Evolutionary conservation across 2,888 invertebrate species (phyloP), one percentile per base, ranked within the genome.

Genomic region (Acanthosepion lycidas): DNA sequence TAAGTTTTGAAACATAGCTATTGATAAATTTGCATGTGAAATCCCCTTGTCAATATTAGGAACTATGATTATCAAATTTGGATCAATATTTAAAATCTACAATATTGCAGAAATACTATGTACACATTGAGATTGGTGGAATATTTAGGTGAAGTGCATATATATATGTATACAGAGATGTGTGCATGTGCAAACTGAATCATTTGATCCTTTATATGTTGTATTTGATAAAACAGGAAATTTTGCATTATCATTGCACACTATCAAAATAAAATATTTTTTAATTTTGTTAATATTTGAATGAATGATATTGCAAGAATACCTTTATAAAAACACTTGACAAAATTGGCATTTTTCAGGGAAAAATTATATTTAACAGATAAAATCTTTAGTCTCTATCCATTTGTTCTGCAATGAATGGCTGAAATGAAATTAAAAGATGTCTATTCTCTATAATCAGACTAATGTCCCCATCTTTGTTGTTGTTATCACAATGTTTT

Each of bases 41-140:
- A 78, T 78, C 78, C n/a, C 78, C 78, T 78, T 78, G 78, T n/a
- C 78, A 78, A 78, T 78, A 78, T 78, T 78, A n/a, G 15, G n/a
- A 15, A 33, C n/a, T n/a, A 12, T 78, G 78, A 78, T 78, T 78
- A 78, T 78, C n/a, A 78, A 78, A 78, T n/a, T 78, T 78, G 78
- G n/a, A 78, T 78, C 78, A 33, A 78, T 78, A n/a, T 78, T 33
- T n/a, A 12, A 78, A 78, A 78, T 78, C 78, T 78, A n/a, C 78
- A 78, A 78, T 78, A 78, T n/a, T 78, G 78, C 12, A n/a, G n/a
- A 33, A 78, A 78, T 78, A n/a, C 78, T 15, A n/a, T 33, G n/a
- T 12, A 78, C 78, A 78, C 78, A 78, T 78, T 78, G n/a, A 78
- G n/a, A n/a, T 78, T n/a, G 33, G n/a, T 78, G 12, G 78, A 8